Evolutionary conservation across 2,888 invertebrate species (phyloP), one percentile per base, ranked within the genome.

Genomic region (Archaeoteleia sp.): DNA sequence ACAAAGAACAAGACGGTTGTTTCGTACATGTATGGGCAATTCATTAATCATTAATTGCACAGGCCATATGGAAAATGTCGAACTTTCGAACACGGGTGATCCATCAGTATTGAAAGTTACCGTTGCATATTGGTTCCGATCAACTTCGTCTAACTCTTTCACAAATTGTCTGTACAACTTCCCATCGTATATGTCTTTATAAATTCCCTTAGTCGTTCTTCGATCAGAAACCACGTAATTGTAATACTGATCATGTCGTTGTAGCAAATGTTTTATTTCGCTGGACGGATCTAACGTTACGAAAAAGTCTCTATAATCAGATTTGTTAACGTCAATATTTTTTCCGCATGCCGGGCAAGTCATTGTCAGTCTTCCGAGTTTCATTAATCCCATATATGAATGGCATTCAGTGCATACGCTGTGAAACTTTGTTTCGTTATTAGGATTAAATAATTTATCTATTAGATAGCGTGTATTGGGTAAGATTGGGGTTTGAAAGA

Each of bases 61-160:
- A n/a, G 67, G 63, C 67, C 67, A 70, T 17, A 67, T 55, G 9
- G 54, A 49, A 40, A 10, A 65, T 1, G 25, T 42, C 2, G 63
- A 60, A 17, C 48, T 55, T 14, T 67, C 29, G 37, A 70, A 67
- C 35, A 70, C 10, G 13, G 67, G 70, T 1, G 49, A 48, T 6
- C 66, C 67, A 25, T 70, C 70, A n/a, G 55, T 53, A 12, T 67
- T 67, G 9, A 71, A 65, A n/a, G 13, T 45, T 13, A 40, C 25
- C 7, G 60, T 60, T 1, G 40, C 61, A 23, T 53, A 68, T 14
- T 39, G 14, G 8, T 66, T 35, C 14, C 29, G 27, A 25, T 54
- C 40, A 6, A 20, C 9, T 29, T 51, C 37, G 12, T 27, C 13
- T 13, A 62, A 46, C 1, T 46, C 40, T 12, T 55, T 12, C 7